Base-by-base conservation (phyloP, 2,888 invertebrate genomes). In the Orchesellides sinensis region DNA sequence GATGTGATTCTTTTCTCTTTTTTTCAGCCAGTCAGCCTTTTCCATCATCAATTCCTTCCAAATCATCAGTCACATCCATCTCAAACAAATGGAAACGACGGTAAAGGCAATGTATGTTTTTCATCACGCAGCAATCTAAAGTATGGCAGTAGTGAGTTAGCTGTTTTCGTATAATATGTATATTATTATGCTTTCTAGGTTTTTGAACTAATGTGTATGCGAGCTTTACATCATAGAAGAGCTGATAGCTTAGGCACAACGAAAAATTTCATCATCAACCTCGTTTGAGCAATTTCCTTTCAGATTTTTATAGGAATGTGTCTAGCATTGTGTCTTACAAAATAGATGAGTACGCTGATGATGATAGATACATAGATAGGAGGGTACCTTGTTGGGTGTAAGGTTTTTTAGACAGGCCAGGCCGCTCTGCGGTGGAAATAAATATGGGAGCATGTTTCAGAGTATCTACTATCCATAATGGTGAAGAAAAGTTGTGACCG, bases 21-120 rank as follows among this genome's bases (percentile, higher is more conserved):
- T 61, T 72, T 80, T 72, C 65, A 49, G 63, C 56, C 47, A 80
- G 72, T 73, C 80, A 84, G 80, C 85, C 83, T 83, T 81, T 84
- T 85, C 86, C 82, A 85, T 85, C 84, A 85, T 85, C 86, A 84
- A 86, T 86, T 85, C 81, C 85, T 82, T 85, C 84, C 85, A 85
- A 87, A 87, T 87, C 85, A 84, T 84, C 84, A 84, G 84, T 80
- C 73, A 79, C 81, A 83, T 84, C 80, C 84, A 80, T 83, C 84
- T 81, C 84, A 29, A 79, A 45, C 35, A 72, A 72, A 80, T 72
- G 72, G 56, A 72, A 63, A 77, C 54, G 59, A 47, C 32, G 77
- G 49, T 56, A 19, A 21, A 3, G 61, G 52, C n/a, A 59, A 6
- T 19, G 47, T 12, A 61, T 61, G 32, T 61, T 35, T 32, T 61